Percentiles rank a stretch among this genome's conserved stretches.
phyloP scores from a whole-genome alignment of 2,113 vertebrate species.

The Athene noctua region DNA sequence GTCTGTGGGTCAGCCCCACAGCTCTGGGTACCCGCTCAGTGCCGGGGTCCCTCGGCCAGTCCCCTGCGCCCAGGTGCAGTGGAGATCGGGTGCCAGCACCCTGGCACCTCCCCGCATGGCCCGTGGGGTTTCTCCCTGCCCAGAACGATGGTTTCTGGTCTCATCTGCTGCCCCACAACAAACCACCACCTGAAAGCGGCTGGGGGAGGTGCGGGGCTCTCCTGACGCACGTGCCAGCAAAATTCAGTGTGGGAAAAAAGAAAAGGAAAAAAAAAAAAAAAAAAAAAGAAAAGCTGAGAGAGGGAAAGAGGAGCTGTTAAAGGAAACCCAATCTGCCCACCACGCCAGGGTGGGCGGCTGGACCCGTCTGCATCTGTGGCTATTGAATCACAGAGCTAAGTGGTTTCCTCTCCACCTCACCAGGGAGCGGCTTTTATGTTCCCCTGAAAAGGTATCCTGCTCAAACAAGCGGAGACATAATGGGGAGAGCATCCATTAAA shows the following conservation, averaged over 20 bases:
- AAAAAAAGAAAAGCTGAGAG: not conserved
- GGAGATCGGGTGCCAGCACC: not conserved
- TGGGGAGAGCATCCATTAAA: slow-evolving; percentile 70
- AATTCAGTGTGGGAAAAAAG: not conserved
- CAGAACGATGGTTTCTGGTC: not conserved
- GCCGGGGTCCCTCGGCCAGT: not conserved
- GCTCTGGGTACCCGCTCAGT: rapidly evolving
- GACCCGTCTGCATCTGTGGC: not conserved
- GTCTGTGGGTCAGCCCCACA: not conserved
- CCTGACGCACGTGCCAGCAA: not conserved
- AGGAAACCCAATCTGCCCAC: not conserved
- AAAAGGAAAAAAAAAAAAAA: not conserved
- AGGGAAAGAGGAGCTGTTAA: not conserved
- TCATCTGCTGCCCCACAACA: not conserved
- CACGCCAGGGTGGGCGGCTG: not conserved
- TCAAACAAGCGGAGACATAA: slow-evolving; percentile 54
- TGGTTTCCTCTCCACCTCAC: slow-evolving; percentile 60
- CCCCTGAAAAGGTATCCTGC: slow-evolving; percentile 61
- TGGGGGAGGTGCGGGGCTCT: rapidly evolving
- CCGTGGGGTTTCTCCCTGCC: rapidly evolving
- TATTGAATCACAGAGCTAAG: not conserved
- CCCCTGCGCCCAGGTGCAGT: rapidly evolving
- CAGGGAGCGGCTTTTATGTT: slow-evolving; percentile 67
- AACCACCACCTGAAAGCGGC: not conserved
- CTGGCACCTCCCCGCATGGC: not conserved